phyloP scores from a whole-genome alignment of 2,797 vertebrate genomes.

The Choloepus didactylus region DNA sequence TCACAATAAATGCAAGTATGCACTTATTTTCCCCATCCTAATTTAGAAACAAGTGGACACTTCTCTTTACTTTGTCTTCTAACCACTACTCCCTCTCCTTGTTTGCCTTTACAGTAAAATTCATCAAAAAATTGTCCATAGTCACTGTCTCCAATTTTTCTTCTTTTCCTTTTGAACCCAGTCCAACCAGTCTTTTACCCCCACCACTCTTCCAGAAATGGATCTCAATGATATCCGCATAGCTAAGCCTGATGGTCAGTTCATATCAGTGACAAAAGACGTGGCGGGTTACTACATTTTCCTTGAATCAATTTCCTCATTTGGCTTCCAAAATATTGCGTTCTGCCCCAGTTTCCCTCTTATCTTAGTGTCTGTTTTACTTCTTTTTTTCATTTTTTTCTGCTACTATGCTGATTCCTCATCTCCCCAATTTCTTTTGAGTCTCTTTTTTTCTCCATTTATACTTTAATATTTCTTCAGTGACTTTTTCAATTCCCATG shows the following conservation, averaged over 20 bases:
- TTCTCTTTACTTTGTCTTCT: conserved; percentile 8
- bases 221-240: not conserved
- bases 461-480: not conserved
- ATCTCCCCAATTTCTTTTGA: not conserved
- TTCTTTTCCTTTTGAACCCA: conserved; percentile 19
- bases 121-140: too few relatives aligned
- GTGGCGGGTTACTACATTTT: not conserved
- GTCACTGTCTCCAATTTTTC: not conserved
- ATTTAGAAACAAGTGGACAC: not conserved
- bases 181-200: not conserved
- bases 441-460: not conserved
- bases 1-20: not conserved
- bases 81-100: not conserved
- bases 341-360: not conserved
- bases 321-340: not conserved
- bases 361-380: not conserved
- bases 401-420: not conserved
- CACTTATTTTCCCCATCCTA: not conserved
- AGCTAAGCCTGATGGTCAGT: not conserved
- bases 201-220: not conserved
- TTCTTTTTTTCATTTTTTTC: not conserved
- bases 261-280: not conserved
- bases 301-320: not conserved
- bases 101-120: not conserved
- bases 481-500: not conserved